phyloP scores from a whole-genome alignment of 2,888 invertebrate species.

The Himalopsyche anomala region DNA sequence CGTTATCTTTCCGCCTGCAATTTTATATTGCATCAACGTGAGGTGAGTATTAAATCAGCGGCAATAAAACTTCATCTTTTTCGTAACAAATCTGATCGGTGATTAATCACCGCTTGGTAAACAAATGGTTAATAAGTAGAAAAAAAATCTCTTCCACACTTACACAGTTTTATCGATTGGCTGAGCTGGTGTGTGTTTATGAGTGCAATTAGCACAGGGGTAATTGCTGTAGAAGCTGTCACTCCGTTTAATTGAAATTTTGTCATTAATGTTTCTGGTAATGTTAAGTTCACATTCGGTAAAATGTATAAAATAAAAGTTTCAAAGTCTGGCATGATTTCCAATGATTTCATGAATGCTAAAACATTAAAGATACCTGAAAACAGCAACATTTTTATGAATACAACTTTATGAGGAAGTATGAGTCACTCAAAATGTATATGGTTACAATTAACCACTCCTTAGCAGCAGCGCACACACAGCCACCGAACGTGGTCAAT shows the following conservation, averaged over 20 bases:
- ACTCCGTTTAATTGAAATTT: slow-evolving; percentile 74
- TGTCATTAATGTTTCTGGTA: slow-evolving; percentile 74
- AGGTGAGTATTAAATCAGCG: too few species aligned
- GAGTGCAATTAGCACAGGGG: slow-evolving; percentile 75
- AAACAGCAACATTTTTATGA: slow-evolving; percentile 61
- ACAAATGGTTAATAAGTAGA: neutral
- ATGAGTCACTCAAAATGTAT: too few species aligned
- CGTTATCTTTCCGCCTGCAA: too few species aligned
- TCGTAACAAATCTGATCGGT: too few species aligned
- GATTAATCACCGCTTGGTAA: too few species aligned
- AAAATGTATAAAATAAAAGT: slow-evolving; percentile 77
- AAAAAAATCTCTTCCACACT: slow-evolving; percentile 66
- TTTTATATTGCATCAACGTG: too few species aligned
- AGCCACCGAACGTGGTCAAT: too few species aligned
- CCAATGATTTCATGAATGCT: slow-evolving; percentile 75
- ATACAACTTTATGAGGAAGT: neutral
- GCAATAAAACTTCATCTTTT: too few species aligned
- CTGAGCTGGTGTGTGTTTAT: slow-evolving; percentile 73
- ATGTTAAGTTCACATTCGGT: slow-evolving; percentile 75
- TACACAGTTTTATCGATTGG: slow-evolving; percentile 75
- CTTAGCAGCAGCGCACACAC: too few species aligned
- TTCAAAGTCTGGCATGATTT: slow-evolving; percentile 77
- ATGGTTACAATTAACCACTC: too few species aligned
- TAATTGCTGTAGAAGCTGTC: slow-evolving; percentile 70
- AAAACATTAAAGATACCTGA: slow-evolving; percentile 77